Base-by-base conservation (phyloP, 2,797 vertebrate species). In the Acanthiza pusilla region DNA sequence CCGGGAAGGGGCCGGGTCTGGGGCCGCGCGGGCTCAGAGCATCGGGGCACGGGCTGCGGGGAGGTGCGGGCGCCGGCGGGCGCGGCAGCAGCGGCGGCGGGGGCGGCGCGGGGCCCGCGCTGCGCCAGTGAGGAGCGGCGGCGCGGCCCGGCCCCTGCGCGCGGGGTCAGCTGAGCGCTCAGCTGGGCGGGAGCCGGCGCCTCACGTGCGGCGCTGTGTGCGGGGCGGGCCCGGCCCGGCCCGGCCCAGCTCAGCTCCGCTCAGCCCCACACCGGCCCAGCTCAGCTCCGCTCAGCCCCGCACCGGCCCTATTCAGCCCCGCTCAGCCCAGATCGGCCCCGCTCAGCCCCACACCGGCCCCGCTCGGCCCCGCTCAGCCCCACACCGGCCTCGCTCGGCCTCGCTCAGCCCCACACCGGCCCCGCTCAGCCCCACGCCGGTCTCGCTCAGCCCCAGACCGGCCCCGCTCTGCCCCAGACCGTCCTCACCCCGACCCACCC, bases 91-190 rank as follows among this genome's bases (percentile, higher is more conserved):
- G 55, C 57, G 60, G 66, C 73, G 92, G 78, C 88, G 96, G 97
- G 97, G 88, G 92, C 94, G 96, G 90, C 38, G 85, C 79, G 57
- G 63, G 61, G 86, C 94, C 71, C 71, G 94, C 88, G 45, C 68
- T 91, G 72, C 85, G 55, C 93, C 95, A 97, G 93, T 97, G 91
- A 93, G 92, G 19, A 89, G 91, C 95, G 53, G 91, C 54, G 42
- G 58, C n/a, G 34, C 80, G 53, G 93, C 95, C 96, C 97, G 81
- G 72, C 96, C 97, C 93, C 94, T 82, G 94, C 91, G 97, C 96
- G 94, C 93, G 93, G 96, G 94, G 96, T 78, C 92, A 70, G 73
- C 88, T 61, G 94, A 86, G 89, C 89, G 43, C 67, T 75, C 94
- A 87, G 93, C 92, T 84, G 93, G 61, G 63, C 25, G 79, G 54